Percentiles rank a stretch among this genome's conserved stretches.
Conservation (phyloP, 2,888 invertebrate species). For the Ectemnius cavifrons region DNA sequence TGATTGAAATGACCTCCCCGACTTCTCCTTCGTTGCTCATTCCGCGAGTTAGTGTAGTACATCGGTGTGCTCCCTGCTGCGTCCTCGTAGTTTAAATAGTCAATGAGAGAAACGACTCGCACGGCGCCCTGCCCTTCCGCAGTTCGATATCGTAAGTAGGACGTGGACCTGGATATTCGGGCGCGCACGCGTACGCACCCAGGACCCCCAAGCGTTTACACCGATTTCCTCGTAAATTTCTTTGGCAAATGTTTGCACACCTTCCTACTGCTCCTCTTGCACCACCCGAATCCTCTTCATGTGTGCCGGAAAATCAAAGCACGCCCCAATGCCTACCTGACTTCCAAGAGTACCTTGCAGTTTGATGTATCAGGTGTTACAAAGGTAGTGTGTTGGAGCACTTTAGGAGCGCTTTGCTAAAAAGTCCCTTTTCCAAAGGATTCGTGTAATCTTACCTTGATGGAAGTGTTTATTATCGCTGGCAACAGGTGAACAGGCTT, state of each 20-base stretch:
- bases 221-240: slow-evolving; percentile 29
- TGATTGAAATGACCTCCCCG: too few relatives aligned
- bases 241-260: slow-evolving; percentile 18
- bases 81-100: slow-evolving; percentile 44
- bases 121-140: slow-evolving; percentile 47
- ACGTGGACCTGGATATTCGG: slow-evolving; percentile 65
- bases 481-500: slow-evolving; percentile 53
- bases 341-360: too few relatives aligned
- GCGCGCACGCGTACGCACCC: slow-evolving; percentile 13
- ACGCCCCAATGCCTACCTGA: neutral
- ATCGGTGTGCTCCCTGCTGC: neutral
- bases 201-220: slow-evolving; percentile 3
- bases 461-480: slow-evolving; percentile 33
- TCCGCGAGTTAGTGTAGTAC: too few relatives aligned
- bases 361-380: too few relatives aligned
- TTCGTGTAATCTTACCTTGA: too few relatives aligned
- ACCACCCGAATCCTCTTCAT: too few relatives aligned
- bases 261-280: neutral
- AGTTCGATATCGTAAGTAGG: slow-evolving; percentile 74
- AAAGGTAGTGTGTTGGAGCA: too few relatives aligned
- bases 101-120: slow-evolving; percentile 49
- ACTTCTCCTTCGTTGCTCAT: too few relatives aligned
- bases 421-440: too few relatives aligned
- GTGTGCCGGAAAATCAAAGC: neutral
- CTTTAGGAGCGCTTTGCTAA: too few relatives aligned